Conservation (phyloP, 2,797 vertebrate genomes). For the Cryptoblepharus egeriae region DNA sequence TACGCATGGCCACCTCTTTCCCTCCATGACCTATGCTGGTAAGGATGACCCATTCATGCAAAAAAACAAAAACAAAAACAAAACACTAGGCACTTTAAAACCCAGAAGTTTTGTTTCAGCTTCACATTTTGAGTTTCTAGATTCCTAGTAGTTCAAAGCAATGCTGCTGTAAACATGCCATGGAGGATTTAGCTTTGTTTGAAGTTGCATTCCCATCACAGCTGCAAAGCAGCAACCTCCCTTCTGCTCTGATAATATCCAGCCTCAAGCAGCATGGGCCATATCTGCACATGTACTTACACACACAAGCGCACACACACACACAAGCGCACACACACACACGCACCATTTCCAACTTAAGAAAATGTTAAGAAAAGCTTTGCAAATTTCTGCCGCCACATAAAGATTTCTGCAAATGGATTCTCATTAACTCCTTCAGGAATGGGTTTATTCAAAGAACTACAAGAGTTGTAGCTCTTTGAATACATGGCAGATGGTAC, state of each 20-base stretch:
- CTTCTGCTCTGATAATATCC: background rate
- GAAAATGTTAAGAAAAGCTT: too few relatives aligned
- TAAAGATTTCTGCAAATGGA: background rate
- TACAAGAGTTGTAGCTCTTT: too few relatives aligned
- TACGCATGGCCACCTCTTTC: background rate
- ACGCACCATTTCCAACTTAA: background rate
- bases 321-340: too few relatives aligned
- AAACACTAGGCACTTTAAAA: slow-evolving; percentile 37
- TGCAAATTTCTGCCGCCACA: too few relatives aligned
- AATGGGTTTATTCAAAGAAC: too few relatives aligned
- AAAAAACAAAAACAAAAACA: too few relatives aligned
- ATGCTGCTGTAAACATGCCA: slow-evolving; percentile 22
- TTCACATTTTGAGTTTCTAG: background rate
- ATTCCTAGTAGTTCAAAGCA: slow-evolving; percentile 29
- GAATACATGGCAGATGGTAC: too few relatives aligned
- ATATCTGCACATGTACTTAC: background rate
- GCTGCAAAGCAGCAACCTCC: slow-evolving; percentile 15
- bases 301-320: background rate
- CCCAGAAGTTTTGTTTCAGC: background rate
- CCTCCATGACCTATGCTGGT: background rate
- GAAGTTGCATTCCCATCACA: slow-evolving; percentile 12
- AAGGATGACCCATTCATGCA: background rate
- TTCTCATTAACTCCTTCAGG: too few relatives aligned
- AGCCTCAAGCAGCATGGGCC: background rate
- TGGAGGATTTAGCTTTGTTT: slow-evolving; percentile 25